Base-by-base conservation (phyloP, 2,797 vertebrate species). In the Lepus oiostolus region DNA sequence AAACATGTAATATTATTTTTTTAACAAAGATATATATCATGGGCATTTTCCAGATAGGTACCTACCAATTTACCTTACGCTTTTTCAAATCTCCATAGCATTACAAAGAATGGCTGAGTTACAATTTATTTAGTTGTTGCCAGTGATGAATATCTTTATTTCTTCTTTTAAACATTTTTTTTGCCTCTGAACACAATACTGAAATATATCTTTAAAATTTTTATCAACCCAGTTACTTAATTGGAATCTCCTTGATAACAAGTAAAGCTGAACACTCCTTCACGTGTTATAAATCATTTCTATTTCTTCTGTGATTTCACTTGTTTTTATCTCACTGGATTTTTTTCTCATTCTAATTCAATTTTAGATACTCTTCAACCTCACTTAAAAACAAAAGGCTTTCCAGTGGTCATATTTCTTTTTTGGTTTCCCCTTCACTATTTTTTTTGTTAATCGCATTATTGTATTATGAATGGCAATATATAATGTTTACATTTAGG, bases 311-410 rank as follows among this genome's bases (percentile, higher is more conserved):
- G 11, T 30, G 13, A 83, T 54, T 63, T 71, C 54, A 12, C 76
- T 76, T 17, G 38, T 79, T 50, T 91, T 79, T 92, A 65, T 32
- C 65, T 72, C 70, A 72, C 50, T 67, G 50, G 54, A 24, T 72
- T 91, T 71, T 88, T 32, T 30, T 88, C 83, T 52, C 54, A 88
- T 77, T 8, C 71, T 83, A 88, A 88, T 95, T 84, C 54, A 88
- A 65, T 67, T 84, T 71, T 47, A 84, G 14, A 72, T 47, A 5
- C 58, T 72, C 42, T 67, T 62, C 62, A 79, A 95, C 67, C 30
- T 50, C 2, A 88, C 28, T n/a, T 91, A 42, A 63, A 83, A 42
- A 58, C 32, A 76, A 88, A 88, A 63, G 88, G n/a, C 22, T 72
- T 92, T 58, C 65, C 32, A 88, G n/a, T 65, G 85, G 32, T 75